Conservation (phyloP, 2,888 invertebrate species). For the Cryptocephalus moraei region DNA sequence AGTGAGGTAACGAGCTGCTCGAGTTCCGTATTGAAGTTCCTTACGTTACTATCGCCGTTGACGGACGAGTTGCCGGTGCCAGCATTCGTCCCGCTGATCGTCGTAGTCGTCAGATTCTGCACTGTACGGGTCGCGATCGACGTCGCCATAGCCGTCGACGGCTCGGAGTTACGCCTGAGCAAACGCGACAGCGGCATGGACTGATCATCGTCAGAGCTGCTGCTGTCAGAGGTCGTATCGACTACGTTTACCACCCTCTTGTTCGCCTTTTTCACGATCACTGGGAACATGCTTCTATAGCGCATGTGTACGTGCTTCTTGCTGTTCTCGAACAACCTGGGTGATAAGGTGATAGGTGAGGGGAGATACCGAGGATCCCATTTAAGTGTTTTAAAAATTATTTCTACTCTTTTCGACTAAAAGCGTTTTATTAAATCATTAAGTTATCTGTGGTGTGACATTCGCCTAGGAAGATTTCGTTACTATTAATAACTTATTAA, state of each 20-base stretch:
- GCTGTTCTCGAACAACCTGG: slow-evolving; percentile 24
- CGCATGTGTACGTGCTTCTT: slow-evolving; percentile 21
- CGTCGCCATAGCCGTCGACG: not conserved
- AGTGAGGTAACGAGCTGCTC: slow-evolving; percentile 25
- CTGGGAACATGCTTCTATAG: slow-evolving; percentile 23
- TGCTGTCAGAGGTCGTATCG: slow-evolving; percentile 27
- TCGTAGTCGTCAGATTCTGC: not conserved
- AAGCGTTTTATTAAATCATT: no score
- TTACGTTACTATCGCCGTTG: slow-evolving; percentile 6
- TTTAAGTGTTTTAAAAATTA: no score
- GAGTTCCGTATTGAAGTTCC: slow-evolving; percentile 25
- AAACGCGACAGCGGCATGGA: not conserved
- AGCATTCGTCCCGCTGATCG: slow-evolving; percentile 1
- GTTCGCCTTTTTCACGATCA: slow-evolving; percentile 21
- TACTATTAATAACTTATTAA: not conserved
- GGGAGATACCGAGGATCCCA: no score
- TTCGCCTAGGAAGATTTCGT: no score
- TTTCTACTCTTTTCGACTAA: no score
- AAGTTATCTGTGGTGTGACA: no score
- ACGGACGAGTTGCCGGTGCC: not conserved
- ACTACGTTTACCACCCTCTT: slow-evolving; percentile 9
- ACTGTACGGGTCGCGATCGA: not conserved
- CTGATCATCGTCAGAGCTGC: slow-evolving; percentile 25
- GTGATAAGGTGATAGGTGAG: not conserved
- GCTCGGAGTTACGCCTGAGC: slow-evolving; percentile 3